Conservation (phyloP, 2,888 invertebrate genomes). For the Entomobrya proxima region DNA sequence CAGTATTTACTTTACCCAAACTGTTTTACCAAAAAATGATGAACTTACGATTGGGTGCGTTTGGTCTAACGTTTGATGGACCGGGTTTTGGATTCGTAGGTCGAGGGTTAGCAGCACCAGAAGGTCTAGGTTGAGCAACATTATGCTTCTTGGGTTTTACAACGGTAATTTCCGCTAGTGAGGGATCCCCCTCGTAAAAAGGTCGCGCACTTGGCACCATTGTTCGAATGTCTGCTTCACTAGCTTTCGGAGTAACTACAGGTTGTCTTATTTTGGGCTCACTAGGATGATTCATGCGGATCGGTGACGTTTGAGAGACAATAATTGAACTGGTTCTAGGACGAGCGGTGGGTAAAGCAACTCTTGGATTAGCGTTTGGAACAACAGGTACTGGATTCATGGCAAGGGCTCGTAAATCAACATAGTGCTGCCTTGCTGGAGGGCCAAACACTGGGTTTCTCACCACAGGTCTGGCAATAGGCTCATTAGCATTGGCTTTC, state of each 20-base stretch:
- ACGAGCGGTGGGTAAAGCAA: no score
- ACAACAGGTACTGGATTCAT: not conserved
- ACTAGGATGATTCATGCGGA: no score
- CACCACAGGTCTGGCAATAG: not conserved
- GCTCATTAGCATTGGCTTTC: not conserved
- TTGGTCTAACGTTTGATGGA: not conserved
- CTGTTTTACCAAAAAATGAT: not conserved
- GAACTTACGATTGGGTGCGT: not conserved
- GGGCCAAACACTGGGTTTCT: not conserved
- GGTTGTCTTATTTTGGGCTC: no score
- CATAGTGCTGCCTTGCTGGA: not conserved
- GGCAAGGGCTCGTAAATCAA: not conserved
- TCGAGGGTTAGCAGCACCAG: not conserved
- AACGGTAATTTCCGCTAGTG: no score
- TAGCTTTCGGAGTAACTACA: not conserved
- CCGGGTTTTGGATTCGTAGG: not conserved
- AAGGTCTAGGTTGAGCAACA: not conserved
- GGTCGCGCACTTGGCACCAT: no score
- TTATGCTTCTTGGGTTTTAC: not conserved
- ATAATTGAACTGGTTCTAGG: no score
- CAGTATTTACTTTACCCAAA: not conserved
- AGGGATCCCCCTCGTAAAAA: no score
- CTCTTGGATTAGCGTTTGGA: not conserved
- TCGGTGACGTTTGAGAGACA: not conserved
- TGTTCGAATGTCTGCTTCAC: no score